Conservation (phyloP, 2,888 invertebrate genomes). For the Allophyes oxyacanthae region DNA sequence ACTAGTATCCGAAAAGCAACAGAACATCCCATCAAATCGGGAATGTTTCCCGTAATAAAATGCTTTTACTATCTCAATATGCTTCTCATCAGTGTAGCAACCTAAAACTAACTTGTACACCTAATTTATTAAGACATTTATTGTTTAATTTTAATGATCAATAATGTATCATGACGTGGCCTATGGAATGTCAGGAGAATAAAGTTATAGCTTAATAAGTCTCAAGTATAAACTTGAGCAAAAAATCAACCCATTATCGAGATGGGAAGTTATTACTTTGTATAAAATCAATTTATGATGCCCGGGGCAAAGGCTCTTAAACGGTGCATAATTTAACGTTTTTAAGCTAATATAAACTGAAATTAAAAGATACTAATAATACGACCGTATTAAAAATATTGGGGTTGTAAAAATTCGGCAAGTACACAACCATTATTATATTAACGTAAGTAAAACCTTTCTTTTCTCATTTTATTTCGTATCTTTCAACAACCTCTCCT, state of each 20-base stretch:
- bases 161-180: conserved; percentile 52
- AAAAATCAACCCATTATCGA: conserved; percentile 19
- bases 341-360: conserved; percentile 14
- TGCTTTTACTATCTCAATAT: conserved; percentile 80
- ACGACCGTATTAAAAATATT: not conserved
- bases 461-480: conserved; percentile 15
- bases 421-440: too few relatives aligned
- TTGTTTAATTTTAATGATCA: conserved; percentile 76
- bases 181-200: conserved; percentile 35
- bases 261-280: conserved; percentile 12
- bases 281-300: conserved; percentile 30
- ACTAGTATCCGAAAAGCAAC: conserved; percentile 47
- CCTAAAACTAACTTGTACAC: conserved; percentile 74
- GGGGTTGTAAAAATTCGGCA: too few relatives aligned
- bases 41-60: conserved; percentile 82
- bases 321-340: conserved; percentile 1
- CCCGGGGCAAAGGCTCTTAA: conserved; percentile 8
- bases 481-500: not conserved
- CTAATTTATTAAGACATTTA: conserved; percentile 84
- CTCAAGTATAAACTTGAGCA: conserved; percentile 15
- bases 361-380: not conserved
- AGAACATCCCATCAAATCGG: conserved; percentile 66
- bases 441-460: too few relatives aligned
- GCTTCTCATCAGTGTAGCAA: conserved; percentile 76
- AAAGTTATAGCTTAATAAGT: conserved; percentile 24